A percentile compares a stretch with the other conserved stretches of the same genome.
phyloP scores from a whole-genome alignment of 37 sponge, comb jelly and placozoan species.

The Axinella damicornis region DNA sequence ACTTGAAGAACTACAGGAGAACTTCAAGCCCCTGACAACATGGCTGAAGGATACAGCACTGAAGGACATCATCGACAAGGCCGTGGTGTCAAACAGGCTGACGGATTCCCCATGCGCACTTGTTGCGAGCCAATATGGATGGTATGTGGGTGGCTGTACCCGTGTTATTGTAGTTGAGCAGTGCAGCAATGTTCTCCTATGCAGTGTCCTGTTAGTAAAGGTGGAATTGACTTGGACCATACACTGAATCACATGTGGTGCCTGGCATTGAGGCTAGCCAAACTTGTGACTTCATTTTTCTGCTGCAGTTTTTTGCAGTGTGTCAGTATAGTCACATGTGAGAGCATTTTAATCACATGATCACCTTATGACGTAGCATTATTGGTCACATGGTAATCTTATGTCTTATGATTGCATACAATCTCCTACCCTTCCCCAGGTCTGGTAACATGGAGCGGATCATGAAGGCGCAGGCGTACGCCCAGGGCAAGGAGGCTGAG shows the following conservation, averaged over 20 bases:
- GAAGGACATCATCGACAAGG: slow-evolving; percentile 89
- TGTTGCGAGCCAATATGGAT: slow-evolving; percentile 94
- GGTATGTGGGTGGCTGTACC: slow-evolving; percentile 68
- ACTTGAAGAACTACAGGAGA: slow-evolving; percentile 76
- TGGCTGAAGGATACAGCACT: slow-evolving; percentile 96
- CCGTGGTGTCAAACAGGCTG: slow-evolving; percentile 90
- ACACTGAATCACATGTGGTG: no score
- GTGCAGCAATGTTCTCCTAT: neutral
- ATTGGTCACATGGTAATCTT: neutral
- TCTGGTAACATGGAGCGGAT: slow-evolving; percentile 99
- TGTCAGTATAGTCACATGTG: no score
- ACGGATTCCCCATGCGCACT: slow-evolving; percentile 97
- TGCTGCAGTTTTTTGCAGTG: no score
- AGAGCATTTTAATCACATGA: no score
- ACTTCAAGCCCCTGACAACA: slow-evolving; percentile 85
- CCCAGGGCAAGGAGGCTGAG: slow-evolving; percentile 72
- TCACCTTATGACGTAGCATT: no score
- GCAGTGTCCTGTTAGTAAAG: no score
- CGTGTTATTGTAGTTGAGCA: neutral
- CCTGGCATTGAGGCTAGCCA: no score
- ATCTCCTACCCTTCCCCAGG: slow-evolving; percentile 36
- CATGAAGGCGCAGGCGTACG: slow-evolving; percentile 96
- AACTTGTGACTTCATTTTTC: no score
- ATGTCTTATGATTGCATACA: no score
- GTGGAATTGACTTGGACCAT: no score